Percentiles rank a stretch among this genome's conserved stretches.
phyloP scores from a whole-genome alignment of 2,113 vertebrate genomes.

The Zapus hudsonius region DNA sequence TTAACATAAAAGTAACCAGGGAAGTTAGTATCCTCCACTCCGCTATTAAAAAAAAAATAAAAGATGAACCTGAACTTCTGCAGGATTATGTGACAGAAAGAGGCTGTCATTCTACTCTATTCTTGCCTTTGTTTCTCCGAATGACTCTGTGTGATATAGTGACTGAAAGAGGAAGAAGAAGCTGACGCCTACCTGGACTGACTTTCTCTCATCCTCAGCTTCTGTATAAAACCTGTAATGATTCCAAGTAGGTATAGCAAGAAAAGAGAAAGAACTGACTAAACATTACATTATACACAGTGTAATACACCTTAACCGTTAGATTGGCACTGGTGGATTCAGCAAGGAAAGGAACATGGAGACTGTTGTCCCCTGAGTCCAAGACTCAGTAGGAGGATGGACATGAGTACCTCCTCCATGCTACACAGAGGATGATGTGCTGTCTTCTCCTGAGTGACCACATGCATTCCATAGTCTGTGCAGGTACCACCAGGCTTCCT shows the following conservation, averaged over 20 bases:
- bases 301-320: background rate
- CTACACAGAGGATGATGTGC: background rate
- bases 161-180: background rate
- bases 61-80: background rate
- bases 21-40: background rate
- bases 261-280: background rate
- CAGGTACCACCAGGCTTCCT: background rate
- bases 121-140: background rate
- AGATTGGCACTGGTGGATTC: background rate
- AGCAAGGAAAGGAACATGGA: background rate
- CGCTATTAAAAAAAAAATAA: background rate
- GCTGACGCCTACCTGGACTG: background rate
- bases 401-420: background rate
- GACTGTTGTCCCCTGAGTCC: background rate
- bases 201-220: background rate
- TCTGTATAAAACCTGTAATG: background rate
- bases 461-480: background rate
- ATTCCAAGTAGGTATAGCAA: background rate
- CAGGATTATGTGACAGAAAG: background rate
- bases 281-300: constrained; percentile 4
- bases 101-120: background rate
- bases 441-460: background rate
- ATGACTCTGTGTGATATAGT: background rate
- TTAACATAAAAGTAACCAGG: background rate
- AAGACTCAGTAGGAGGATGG: background rate